A percentile compares a stretch with the other conserved stretches of the same genome.
Evolutionary conservation across 2,797 vertebrate genomes (phyloP).

Genomic region (Peromyscus melanophrys): DNA sequence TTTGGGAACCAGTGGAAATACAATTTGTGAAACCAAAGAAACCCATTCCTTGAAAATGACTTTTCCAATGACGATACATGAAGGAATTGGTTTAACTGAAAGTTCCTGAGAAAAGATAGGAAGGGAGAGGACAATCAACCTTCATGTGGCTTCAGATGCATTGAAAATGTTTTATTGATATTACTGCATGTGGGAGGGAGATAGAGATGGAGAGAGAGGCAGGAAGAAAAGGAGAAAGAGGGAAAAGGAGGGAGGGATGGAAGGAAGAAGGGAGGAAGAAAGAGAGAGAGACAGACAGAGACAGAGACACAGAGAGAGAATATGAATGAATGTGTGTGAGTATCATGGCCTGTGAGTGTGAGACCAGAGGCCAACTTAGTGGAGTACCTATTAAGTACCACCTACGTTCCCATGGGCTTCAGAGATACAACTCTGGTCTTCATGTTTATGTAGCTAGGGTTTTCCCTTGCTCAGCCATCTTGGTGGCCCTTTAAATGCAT

Average conservation of each 20-base stretch:
- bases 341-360: too few species aligned
- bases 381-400: neutral
- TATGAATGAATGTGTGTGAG: neutral
- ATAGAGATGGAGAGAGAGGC: neutral
- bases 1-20: neutral
- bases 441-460: neutral
- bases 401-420: neutral
- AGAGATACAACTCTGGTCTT: neutral
- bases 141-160: constrained; percentile 1
- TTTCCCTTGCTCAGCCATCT: neutral
- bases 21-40: neutral
- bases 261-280: neutral
- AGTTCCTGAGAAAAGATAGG: neutral
- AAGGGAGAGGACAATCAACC: neutral
- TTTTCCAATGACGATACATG: neutral
- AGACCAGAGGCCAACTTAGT: neutral
- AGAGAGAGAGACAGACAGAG: neutral
- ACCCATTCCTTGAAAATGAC: neutral
- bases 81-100: neutral
- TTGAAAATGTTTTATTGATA: neutral
- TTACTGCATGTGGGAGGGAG: neutral
- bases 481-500: neutral
- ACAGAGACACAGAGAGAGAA: neutral
- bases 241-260: neutral
- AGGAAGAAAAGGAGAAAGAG: neutral